Evolutionary conservation across 2,113 vertebrate genomes (phyloP), one percentile per base, ranked within the genome.

Genomic region (Oriolus oriolus): DNA sequence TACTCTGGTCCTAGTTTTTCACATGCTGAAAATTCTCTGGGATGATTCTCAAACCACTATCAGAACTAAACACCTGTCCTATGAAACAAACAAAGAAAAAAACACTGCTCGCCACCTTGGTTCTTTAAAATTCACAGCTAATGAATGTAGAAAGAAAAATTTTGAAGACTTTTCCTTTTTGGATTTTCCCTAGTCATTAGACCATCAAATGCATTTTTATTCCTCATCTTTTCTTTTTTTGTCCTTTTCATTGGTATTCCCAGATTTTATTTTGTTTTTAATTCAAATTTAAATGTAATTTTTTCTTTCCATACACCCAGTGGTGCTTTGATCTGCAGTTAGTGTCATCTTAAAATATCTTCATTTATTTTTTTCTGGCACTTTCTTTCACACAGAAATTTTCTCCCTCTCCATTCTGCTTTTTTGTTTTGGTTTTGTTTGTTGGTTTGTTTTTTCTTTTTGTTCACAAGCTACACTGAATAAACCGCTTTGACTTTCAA

Each of bases 401-500:
- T 56, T 76, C 8, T 47, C 13, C 13, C 52, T 79, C 54, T 78
- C 35, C 22, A 27, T 56, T 64, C 41, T 41, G 9, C 11, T 39
- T 33, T 12, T n/a, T n/a, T 17, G 0, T 10, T 59, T 59, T 12
- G 4, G 1, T 44, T 64, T 35, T 7, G 1, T 8, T 52, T 50
- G 5, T 4, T 44, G 37, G 5, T 23, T 13, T 31, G 30, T 16
- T n/a, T 30, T n/a, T 26, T 8, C 2, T 47, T 35, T 83, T 50
- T 56, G 11, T 64, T 86, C 37, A 49, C 3, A 49, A 70, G 28
- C 37, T 88, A 35, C 13, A 41, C 22, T 53, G 61, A 60, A 47
- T 49, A 80, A 90, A 79, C 35, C 59, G 7, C 14, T 94, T 65
- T 74, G 73, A 75, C n/a, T 93, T 93, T 84, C 50, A 66, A 65